Conservation (phyloP, 1,140 invertebrate genomes). For the Diabrotica virgifera region DNA sequence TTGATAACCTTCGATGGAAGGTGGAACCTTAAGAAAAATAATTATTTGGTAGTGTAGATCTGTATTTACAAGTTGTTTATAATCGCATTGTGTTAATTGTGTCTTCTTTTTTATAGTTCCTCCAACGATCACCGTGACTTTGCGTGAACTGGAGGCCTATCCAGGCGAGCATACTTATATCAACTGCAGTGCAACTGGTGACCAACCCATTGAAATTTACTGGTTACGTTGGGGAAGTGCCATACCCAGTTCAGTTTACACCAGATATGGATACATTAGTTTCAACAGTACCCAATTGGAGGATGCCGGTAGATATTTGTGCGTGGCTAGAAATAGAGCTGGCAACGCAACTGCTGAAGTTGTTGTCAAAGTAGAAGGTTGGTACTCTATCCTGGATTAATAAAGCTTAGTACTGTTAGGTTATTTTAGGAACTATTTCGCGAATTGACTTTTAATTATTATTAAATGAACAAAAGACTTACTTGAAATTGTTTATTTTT, state of each 20-base stretch:
- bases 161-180: slow-evolving; percentile 75
- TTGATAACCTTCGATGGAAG: no score
- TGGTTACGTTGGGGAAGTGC: slow-evolving; percentile 70
- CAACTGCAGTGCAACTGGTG: slow-evolving; percentile 71
- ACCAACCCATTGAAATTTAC: slow-evolving; percentile 71
- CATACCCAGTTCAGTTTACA: slow-evolving; percentile 60
- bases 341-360: slow-evolving; percentile 72
- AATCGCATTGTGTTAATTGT: neutral
- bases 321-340: no score
- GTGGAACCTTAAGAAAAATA: no score
- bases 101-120: slow-evolving; percentile 51
- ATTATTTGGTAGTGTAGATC: no score
- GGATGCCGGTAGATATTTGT: slow-evolving; percentile 83
- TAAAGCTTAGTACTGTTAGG: no score
- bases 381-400: no score
- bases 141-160: slow-evolving; percentile 68
- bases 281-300: slow-evolving; percentile 74
- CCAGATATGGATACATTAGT: slow-evolving; percentile 54
- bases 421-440: no score
- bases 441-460: no score
- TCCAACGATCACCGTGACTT: slow-evolving; percentile 68
- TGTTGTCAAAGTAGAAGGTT: slow-evolving; percentile 78
- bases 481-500: no score
- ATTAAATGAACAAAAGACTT: no score
- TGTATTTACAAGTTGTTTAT: neutral